Evolutionary conservation across 1,140 invertebrate genomes (phyloP).

Genomic region (Drosophila teissieri): DNA sequence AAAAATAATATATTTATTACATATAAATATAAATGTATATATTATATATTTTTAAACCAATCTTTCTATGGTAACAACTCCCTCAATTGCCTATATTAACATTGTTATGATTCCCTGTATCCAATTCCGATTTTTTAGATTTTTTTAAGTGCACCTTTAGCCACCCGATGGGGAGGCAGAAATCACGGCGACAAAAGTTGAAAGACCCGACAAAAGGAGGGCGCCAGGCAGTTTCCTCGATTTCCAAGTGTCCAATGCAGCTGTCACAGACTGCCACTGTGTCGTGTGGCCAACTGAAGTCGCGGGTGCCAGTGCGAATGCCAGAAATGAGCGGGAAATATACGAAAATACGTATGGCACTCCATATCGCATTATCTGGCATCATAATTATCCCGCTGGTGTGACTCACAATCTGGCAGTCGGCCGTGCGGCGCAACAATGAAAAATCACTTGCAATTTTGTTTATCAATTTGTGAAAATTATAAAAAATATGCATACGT

Average conservation of each 20-base stretch:
- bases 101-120: too few relatives aligned
- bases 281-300: constrained; percentile 64
- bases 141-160: constrained; percentile 5
- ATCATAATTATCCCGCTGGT: constrained; percentile 75
- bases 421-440: constrained; percentile 45
- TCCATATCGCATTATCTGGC: constrained; percentile 79
- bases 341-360: constrained; percentile 74
- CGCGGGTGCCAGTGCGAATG: constrained; percentile 32
- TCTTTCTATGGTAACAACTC: too few relatives aligned
- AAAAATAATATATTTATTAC: background rate
- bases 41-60: too few relatives aligned
- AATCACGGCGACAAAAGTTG: constrained; percentile 74
- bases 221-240: constrained; percentile 50
- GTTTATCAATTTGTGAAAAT: constrained; percentile 83
- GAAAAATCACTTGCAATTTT: constrained; percentile 83
- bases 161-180: constrained; percentile 36
- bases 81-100: too few relatives aligned
- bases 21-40: background rate
- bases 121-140: background rate
- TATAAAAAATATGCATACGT: constrained; percentile 83
- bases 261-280: constrained; percentile 77
- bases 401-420: constrained; percentile 54
- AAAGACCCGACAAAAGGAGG: constrained; percentile 60
- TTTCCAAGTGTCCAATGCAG: constrained; percentile 69
- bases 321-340: constrained; percentile 55